Conservation (phyloP, 2,113 vertebrate genomes). For the Erinaceus europaeus region DNA sequence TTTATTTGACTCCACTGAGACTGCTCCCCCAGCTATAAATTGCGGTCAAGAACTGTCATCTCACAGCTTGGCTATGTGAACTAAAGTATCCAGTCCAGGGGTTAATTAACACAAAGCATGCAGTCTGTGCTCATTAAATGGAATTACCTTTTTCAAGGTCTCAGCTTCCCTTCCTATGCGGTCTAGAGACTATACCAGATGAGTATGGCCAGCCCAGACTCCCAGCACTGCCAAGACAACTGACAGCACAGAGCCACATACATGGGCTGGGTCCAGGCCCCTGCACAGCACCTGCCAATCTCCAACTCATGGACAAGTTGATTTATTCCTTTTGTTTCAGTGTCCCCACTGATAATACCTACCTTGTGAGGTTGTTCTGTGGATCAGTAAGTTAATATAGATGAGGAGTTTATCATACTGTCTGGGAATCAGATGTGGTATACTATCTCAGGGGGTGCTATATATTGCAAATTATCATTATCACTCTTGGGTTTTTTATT, state of each 20-base stretch:
- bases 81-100: neutral
- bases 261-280: neutral
- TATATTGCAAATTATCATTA: neutral
- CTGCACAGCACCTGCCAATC: neutral
- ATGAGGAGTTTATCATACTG: neutral
- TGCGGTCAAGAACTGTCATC: neutral
- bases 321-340: neutral
- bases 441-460: neutral
- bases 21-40: neutral
- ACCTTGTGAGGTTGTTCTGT: neutral
- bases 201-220: no score
- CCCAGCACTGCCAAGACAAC: neutral
- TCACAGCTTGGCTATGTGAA: neutral
- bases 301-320: neutral
- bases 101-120: neutral
- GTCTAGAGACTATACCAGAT: neutral
- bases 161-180: no score
- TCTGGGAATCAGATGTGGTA: neutral
- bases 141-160: no score
- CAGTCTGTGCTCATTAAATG: neutral
- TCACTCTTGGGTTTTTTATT: neutral
- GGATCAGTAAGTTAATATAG: neutral
- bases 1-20: neutral
- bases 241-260: neutral
- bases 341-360: neutral